Base-by-base conservation (phyloP, 2,888 invertebrate species). In the Marronus borbonicus region DNA sequence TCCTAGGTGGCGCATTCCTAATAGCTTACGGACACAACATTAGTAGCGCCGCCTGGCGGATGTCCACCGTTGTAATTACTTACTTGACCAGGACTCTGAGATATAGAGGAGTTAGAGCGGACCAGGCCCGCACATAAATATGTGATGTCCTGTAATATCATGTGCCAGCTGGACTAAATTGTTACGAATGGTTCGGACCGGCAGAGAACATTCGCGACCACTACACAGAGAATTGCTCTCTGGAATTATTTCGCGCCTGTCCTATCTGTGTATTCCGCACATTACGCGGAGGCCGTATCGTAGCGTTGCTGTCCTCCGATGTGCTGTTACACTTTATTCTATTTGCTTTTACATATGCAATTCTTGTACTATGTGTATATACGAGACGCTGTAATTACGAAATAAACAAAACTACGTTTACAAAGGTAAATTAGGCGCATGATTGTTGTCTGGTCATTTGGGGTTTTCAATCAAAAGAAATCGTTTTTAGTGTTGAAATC, bases 141-240 rank as follows among this genome's bases (percentile, higher is more conserved):
- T 87, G 87, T 88, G 88, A 88, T 88, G 88, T 86, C 86, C 86
- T 87, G 88, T 88, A 89, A 89, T 89, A 88, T 88, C 88, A 88
- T 87, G 88, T 88, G 88, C 88, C 88, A 88, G 89, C 88, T 89
- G 88, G 87, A 86, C 86, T 87, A 89, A 88, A 89, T 89, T 89
- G 89, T 88, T 89, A 89, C 88, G 87, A 88, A 89, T 89, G 88
- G 87, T 84, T 75, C 79, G 68, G 86, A 84, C 82, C 84, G 84
- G 68, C 84, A 84, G 85, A 84, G 85, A 85, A 83, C 85, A 84
- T 85, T 85, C 84, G 84, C 85, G 84, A 83, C 85, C 84, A 84
- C 85, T 85, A 84, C 81, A 86, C 85, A 84, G 84, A 84, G 85
- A 86, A 86, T 86, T 86, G 86, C 86, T 84, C 86, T 84, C 83